Evolutionary conservation across 2,113 vertebrate species (phyloP), one percentile per base, ranked within the genome.

Genomic region (Felis chaus): DNA sequence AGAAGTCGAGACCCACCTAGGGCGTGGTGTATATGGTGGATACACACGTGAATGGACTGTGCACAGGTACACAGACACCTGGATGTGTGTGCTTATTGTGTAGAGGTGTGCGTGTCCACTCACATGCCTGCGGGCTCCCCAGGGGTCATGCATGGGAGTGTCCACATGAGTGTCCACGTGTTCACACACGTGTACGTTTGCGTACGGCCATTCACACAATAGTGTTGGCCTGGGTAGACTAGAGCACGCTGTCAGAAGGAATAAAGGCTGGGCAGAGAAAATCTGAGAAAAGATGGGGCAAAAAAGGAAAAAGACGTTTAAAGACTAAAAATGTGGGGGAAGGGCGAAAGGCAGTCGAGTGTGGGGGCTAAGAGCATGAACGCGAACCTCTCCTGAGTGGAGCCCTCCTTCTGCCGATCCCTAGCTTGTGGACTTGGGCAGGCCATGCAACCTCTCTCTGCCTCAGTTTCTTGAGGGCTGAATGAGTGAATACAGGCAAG

Each of bases 381-480:
- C 16, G 83, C 23, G 85, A 79, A 19, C 6, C 8, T 36, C 11
- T 78, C 23, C 50, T 27, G 36, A 8, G 39, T 78, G 71, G 9
- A 76, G 80, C 16, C 27, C 29, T 78, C 79, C 71, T 12, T 39
- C 36, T 74, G 82, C 8, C 23, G 16, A 23, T 82, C 85, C 71
- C 55, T 9, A 93, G 27, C 76, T 61, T 79, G 29, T 81, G 66
- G 80, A 33, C 85, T 45, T 50, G 66, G 79, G 3, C 33, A 23
- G 39, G 65, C 85, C 85, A 33, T 8, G 63, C 23, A 50, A 10
- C 5, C 36, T 50, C 16, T 48, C 61, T 71, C 36, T 85, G 84
- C 91, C 89, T 97, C 88, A 8, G 50, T 97, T 94, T 94, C 76
- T 73, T 27, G 76, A 90, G 33, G 50, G 45, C 21, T 21, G 14